These are phyloP conservation scores for Gambusia holbrooki DNA, from an alignment of 2,113 vertebrate genomes.

Conservation along the genomic window DNA sequence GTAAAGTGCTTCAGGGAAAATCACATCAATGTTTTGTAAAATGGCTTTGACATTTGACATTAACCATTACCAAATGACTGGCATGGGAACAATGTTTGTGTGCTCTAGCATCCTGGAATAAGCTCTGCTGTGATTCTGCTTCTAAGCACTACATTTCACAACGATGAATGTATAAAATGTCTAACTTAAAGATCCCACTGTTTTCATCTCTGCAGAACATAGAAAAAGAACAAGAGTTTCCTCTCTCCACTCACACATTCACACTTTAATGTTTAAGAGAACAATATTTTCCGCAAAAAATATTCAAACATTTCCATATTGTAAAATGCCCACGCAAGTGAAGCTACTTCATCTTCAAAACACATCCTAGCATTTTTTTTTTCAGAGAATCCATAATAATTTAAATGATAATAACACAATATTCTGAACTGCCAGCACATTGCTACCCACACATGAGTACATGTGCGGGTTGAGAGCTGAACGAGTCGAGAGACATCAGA, in stretches of 20 bases:
- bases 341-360: constrained; percentile 4
- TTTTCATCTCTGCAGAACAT: constrained; percentile 8
- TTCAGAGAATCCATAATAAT: constrained; percentile 29
- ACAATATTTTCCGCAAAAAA: constrained; percentile 4
- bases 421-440: constrained; percentile 14
- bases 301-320: background rate
- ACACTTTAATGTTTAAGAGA: background rate
- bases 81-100: constrained; percentile 44
- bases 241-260: constrained; percentile 8
- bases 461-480: constrained; percentile 12
- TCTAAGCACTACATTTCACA: constrained; percentile 16
- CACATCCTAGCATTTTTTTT: constrained; percentile 6
- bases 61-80: constrained; percentile 46
- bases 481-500: constrained; percentile 21
- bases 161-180: constrained; percentile 39
- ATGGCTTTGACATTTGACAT: constrained; percentile 43
- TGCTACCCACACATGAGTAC: constrained; percentile 23
- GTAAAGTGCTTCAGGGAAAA: constrained; percentile 15
- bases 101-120: constrained; percentile 28
- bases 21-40: constrained; percentile 10
- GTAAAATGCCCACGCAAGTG: background rate
- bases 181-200: constrained; percentile 40
- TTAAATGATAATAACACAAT: constrained; percentile 15
- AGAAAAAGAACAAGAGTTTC: constrained; percentile 7
- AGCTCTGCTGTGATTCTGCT: constrained; percentile 14